Evolutionary conservation across 2,888 invertebrate species (phyloP).

Genomic region (Leptura quadrifasciata): DNA sequence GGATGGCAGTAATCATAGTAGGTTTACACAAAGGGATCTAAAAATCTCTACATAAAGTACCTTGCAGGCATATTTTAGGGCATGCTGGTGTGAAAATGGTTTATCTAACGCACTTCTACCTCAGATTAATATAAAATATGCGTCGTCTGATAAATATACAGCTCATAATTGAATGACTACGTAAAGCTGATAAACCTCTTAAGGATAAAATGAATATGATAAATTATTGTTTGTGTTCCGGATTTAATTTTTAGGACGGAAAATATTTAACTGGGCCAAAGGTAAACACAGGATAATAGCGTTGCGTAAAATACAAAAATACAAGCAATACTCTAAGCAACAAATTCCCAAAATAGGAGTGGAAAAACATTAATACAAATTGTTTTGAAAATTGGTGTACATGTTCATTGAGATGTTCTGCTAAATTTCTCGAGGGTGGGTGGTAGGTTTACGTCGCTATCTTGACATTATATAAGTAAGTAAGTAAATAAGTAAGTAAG

Average conservation of each 20-base stretch:
- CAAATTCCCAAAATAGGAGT: too few relatives aligned
- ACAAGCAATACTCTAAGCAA: too few relatives aligned
- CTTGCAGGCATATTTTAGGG: conserved; percentile 5
- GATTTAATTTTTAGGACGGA: neutral
- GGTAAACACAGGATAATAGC: neutral
- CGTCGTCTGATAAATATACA: neutral
- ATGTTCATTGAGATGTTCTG: too few relatives aligned
- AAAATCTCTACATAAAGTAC: conserved; percentile 22
- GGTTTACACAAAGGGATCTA: conserved; percentile 25
- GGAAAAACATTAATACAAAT: too few relatives aligned
- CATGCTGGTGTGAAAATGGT: neutral
- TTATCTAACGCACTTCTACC: neutral
- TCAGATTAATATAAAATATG: neutral
- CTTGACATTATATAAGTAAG: too few relatives aligned
- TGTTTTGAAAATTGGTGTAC: too few relatives aligned
- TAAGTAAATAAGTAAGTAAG: too few relatives aligned
- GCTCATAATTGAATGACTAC: conserved; percentile 3
- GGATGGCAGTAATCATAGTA: conserved; percentile 8
- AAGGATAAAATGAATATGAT: conserved; percentile 10
- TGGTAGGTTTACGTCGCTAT: too few relatives aligned
- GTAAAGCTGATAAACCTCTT: conserved; percentile 21
- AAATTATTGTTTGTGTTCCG: conserved; percentile 1
- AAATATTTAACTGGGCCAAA: neutral
- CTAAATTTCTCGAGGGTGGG: too few relatives aligned
- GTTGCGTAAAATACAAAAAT: too few relatives aligned